Percentiles rank a stretch among this genome's conserved stretches.
Evolutionary conservation across 2,113 vertebrate genomes (phyloP).

Genomic region (Microcebus griseorufus): DNA sequence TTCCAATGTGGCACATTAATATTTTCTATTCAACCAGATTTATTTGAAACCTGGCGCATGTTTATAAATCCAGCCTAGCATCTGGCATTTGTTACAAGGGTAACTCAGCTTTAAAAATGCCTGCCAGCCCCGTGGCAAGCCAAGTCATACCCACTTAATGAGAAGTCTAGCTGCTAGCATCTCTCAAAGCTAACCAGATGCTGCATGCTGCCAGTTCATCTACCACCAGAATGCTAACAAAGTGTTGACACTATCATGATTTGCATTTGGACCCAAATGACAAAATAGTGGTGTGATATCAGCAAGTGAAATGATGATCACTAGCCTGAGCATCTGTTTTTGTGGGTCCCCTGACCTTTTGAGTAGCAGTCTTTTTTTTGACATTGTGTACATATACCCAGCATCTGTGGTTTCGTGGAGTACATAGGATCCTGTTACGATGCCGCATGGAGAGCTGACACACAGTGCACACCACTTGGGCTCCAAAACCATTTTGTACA

Average conservation of each 20-base stretch:
- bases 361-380: background rate
- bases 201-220: background rate
- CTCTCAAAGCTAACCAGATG: conserved; percentile 52
- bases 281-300: background rate
- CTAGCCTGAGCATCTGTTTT: background rate
- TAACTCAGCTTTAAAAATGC: conserved; percentile 59
- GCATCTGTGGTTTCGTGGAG: background rate
- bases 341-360: background rate
- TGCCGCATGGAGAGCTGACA: background rate
- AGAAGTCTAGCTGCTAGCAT: conserved; percentile 48
- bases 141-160: conserved; percentile 46
- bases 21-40: conserved; percentile 60
- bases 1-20: conserved; percentile 49
- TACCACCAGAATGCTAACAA: conserved; percentile 25
- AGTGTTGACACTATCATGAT: background rate
- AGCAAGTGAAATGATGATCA: background rate
- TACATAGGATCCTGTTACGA: background rate
- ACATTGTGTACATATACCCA: background rate
- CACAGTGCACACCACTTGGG: background rate
- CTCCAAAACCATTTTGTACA: background rate
- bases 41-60: conserved; percentile 28
- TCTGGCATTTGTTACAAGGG: conserved; percentile 70
- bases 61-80: conserved; percentile 68
- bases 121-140: conserved; percentile 32
- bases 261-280: background rate